Conservation (phyloP, 2,113 vertebrate species). For the Taurulus bubalis region DNA sequence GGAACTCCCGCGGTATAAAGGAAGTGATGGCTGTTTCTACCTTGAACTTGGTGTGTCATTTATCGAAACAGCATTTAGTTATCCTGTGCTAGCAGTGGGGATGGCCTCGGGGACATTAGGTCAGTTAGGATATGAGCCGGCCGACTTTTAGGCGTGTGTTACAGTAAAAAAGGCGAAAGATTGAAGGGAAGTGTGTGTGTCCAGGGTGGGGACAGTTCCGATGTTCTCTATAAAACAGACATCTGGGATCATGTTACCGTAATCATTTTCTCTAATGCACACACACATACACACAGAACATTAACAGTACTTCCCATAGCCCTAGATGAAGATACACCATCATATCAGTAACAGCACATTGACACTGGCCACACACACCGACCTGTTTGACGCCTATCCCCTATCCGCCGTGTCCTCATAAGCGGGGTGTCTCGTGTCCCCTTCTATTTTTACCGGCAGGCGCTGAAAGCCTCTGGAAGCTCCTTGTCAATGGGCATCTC, state of each 20-base stretch:
- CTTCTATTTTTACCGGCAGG: slow-evolving; percentile 81
- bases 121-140: slow-evolving; percentile 39
- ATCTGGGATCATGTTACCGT: slow-evolving; percentile 57
- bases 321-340: slow-evolving; percentile 65
- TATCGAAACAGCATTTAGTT: slow-evolving; percentile 15
- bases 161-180: background rate
- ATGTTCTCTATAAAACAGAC: slow-evolving; percentile 67
- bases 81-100: background rate
- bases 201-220: slow-evolving; percentile 68
- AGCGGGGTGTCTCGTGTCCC: slow-evolving; percentile 73
- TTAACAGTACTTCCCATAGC: slow-evolving; percentile 60
- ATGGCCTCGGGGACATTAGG: slow-evolving; percentile 23
- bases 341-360: slow-evolving; percentile 74
- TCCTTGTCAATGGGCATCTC: slow-evolving; percentile 80
- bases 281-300: slow-evolving; percentile 46
- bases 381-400: slow-evolving; percentile 60
- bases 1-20: slow-evolving; percentile 40
- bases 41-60: slow-evolving; percentile 71
- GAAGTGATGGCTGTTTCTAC: slow-evolving; percentile 52
- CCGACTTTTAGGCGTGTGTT: slow-evolving; percentile 33
- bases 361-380: slow-evolving; percentile 62
- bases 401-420: slow-evolving; percentile 62
- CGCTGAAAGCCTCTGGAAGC: slow-evolving; percentile 82
- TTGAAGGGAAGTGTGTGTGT: slow-evolving; percentile 44
- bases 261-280: slow-evolving; percentile 68